Conservation (phyloP, 2,888 invertebrate genomes). For the Orthonevra nobilis region DNA sequence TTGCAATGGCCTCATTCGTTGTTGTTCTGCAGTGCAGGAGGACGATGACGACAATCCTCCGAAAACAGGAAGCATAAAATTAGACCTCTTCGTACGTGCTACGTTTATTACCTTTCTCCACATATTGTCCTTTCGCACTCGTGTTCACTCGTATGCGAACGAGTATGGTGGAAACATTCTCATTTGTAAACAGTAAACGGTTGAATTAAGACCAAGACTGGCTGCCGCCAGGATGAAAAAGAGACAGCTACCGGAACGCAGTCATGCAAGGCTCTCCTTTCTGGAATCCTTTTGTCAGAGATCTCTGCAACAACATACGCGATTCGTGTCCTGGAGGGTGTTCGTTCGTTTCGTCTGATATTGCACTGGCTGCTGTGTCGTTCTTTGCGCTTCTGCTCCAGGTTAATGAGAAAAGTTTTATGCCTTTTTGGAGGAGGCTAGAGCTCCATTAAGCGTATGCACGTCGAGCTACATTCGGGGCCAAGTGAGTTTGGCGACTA, state of each 20-base stretch:
- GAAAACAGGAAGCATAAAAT: constrained; percentile 61
- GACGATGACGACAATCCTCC: constrained; percentile 1
- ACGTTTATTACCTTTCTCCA: constrained; percentile 45
- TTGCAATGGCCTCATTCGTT: constrained; percentile 27
- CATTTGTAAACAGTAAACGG: constrained; percentile 65
- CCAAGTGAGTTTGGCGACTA: constrained; percentile 34
- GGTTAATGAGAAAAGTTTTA: constrained; percentile 79
- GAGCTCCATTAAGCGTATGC: constrained; percentile 71
- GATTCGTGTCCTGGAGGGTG: constrained; percentile 62
- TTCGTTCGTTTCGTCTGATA: no score
- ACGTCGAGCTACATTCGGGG: constrained; percentile 55
- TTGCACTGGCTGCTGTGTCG: no score
- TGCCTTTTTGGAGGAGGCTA: constrained; percentile 74
- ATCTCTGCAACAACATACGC: constrained; percentile 68
- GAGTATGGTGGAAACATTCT: constrained; percentile 42
- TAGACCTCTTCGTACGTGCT: constrained; percentile 52
- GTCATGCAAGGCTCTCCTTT: constrained; percentile 7
- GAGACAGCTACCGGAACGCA: constrained; percentile 32
- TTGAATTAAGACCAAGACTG: constrained; percentile 39
- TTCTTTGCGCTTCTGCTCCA: constrained; percentile 45
- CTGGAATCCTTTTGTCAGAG: constrained; percentile 55
- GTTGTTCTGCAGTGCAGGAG: not conserved
- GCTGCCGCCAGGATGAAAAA: constrained; percentile 9
- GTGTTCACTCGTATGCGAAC: constrained; percentile 8
- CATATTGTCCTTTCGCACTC: constrained; percentile 42